Conservation (phyloP, 2,797 vertebrate genomes). For the Halcyon leucocephala region DNA sequence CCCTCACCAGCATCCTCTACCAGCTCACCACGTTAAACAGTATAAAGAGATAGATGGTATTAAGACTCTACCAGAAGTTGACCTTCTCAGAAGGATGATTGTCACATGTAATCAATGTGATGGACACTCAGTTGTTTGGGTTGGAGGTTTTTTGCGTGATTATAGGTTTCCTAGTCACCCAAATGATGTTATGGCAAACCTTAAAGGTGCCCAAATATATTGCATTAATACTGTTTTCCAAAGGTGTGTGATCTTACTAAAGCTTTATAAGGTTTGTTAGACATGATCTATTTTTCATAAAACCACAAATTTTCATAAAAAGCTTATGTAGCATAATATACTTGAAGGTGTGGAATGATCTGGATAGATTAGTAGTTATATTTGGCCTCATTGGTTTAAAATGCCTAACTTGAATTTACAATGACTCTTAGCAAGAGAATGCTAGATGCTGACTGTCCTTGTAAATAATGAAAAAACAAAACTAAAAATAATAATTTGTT, state of each 20-base stretch:
- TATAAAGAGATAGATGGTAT: not conserved
- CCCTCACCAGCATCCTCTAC: not conserved
- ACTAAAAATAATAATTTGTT: no score
- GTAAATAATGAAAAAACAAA: not conserved
- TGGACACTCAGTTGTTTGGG: not conserved
- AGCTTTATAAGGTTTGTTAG: not conserved
- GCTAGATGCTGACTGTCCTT: not conserved
- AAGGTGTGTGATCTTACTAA: not conserved
- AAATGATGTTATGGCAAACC: not conserved
- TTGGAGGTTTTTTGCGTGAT: not conserved
- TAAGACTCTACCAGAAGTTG: not conserved
- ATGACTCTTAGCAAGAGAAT: not conserved
- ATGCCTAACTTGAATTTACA: not conserved
- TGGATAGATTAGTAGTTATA: not conserved
- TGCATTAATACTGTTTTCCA: not conserved
- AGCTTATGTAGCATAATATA: not conserved
- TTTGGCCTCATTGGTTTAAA: not conserved
- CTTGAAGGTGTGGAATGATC: no score
- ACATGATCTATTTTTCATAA: not conserved
- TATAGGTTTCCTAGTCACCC: not conserved
- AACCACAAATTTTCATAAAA: not conserved
- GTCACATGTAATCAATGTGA: not conserved
- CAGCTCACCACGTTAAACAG: not conserved
- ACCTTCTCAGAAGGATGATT: not conserved
- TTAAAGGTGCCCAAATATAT: not conserved